A percentile compares a stretch with the other conserved stretches of the same genome.
Evolutionary conservation across 2,888 invertebrate species (phyloP).

Genomic region (Diachrysia chrysitis): DNA sequence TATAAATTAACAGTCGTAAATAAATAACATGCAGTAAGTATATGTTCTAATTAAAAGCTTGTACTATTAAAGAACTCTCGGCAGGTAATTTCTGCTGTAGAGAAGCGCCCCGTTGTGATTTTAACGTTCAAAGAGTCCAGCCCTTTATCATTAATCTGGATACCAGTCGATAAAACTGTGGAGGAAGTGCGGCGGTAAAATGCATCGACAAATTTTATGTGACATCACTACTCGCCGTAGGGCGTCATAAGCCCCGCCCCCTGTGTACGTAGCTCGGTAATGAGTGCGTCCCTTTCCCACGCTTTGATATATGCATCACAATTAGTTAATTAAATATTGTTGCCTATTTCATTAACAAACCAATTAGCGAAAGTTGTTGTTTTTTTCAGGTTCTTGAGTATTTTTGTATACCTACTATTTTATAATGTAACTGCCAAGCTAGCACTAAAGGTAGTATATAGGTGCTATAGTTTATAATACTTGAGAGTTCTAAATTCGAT

Average conservation of each 20-base stretch:
- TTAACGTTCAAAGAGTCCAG: constrained; percentile 61
- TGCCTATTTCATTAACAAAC: not conserved
- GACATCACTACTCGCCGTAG: constrained; percentile 76
- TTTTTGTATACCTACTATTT: no score
- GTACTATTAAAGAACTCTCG: constrained; percentile 73
- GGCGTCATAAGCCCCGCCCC: constrained; percentile 74
- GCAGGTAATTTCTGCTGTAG: constrained; percentile 67
- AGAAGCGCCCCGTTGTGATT: constrained; percentile 79
- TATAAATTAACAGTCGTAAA: constrained; percentile 53
- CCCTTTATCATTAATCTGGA: constrained; percentile 63
- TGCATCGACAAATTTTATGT: constrained; percentile 78
- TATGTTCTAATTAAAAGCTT: constrained; percentile 79
- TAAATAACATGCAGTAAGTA: constrained; percentile 45
- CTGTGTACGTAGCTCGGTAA: constrained; percentile 70
- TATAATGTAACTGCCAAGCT: no score
- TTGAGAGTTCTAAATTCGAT: no score
- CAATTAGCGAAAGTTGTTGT: not conserved
- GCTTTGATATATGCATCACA: constrained; percentile 40
- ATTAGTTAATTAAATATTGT: constrained; percentile 40
- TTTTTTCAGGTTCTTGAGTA: not conserved
- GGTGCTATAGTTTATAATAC: no score
- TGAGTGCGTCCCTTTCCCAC: constrained; percentile 74
- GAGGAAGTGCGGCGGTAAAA: constrained; percentile 66
- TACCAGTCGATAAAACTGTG: constrained; percentile 73
- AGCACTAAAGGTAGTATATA: no score